Base-by-base conservation (phyloP, 2,797 vertebrate species). In the Enteromius afrohamiltoni region DNA sequence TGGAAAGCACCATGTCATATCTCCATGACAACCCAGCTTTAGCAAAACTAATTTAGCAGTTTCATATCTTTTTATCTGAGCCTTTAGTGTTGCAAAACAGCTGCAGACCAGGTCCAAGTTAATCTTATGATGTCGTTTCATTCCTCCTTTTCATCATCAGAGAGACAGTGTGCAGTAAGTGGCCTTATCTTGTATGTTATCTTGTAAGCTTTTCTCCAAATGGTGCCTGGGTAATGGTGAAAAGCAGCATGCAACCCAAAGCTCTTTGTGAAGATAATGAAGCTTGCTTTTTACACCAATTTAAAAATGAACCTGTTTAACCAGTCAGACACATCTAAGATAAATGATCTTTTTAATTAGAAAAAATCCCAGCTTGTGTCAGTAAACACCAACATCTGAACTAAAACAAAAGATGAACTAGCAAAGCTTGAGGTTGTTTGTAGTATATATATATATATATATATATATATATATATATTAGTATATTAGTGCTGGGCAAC, bases 31-130 rank as follows among this genome's bases (percentile, higher is more conserved):
- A 86, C 82, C 73, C 37, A 62, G 67, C 53, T 40, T 51, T 69
- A 69, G 67, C 23, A 29, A 76, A 77, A 85, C 77, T 75, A 82
- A 85, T 87, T 85, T 79, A 78, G 74, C 19, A n/a, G 23, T 58
- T 58, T 75, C n/a, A 7, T 82, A 71, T 86, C 42, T 34, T 31
- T 68, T 86, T 69, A 85, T 82, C 62, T 86, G 10, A 40, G 29
- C 34, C 79, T 58, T 17, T 31, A 23, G 51, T 53, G 53, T 74
- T 31, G 60, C 51, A 55, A 79, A 75, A 78, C 42, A 29, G 45
- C 74, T 64, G 74, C 62, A 75, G 80, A 69, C 62, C 17, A 37
- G 37, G 37, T 42, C 62, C 71, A 58, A 76, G 47, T 26, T 40
- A 75, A 67, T 79, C 29, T 69, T 69, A 51, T 69, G 60, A 85